Evolutionary conservation across 2,797 vertebrate genomes (phyloP), one percentile per base, ranked within the genome.

Genomic region (Sebastes nivosus): DNA sequence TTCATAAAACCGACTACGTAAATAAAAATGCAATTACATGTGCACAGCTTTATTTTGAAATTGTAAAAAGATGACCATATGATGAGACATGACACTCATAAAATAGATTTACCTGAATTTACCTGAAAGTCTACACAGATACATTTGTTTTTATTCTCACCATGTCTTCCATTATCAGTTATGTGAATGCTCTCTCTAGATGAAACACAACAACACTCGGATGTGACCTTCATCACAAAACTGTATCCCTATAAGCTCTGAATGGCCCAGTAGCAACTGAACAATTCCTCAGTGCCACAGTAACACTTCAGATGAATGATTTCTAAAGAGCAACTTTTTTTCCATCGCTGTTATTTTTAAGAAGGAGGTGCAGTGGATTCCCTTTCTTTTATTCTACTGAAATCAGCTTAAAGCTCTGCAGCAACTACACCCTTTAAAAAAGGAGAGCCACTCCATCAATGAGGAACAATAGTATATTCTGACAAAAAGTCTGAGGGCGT

Each of bases 391-490:
- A 59, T 81, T 73, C 13, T 13, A 34, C 66, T 63, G 66, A 85
- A 91, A 87, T 91, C 80, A 87, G 84, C 87, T 89, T 91, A 88
- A 85, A 89, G 82, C 86, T 83, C 78, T 74, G 81, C 83, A 82
- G 72, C n/a, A 59, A 87, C 87, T 93, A 91, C 34, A 6, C 72
- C 72, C 70, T 87, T 76, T 85, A 75, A 91, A 87, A 87, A 86
- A 87, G 46, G 69, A 86, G 72, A 82, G 77, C 85, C 88, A 93
- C 93, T 94, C 94, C 91, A 95, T 93, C 93, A 95, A 50, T 81
- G 76, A 80, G 80, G 88, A 89, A 95, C 93, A 96, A 95, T 89
- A 67, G 86, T 88, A 93, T 89, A 95, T 93, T 92, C 93, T 90
- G 92, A 93, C 87, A 95, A 93, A 94, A 89, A 84, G 86, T 90